Evolutionary conservation across 2,797 vertebrate genomes (phyloP).

Genomic region (Phoeniculus purpureus): DNA sequence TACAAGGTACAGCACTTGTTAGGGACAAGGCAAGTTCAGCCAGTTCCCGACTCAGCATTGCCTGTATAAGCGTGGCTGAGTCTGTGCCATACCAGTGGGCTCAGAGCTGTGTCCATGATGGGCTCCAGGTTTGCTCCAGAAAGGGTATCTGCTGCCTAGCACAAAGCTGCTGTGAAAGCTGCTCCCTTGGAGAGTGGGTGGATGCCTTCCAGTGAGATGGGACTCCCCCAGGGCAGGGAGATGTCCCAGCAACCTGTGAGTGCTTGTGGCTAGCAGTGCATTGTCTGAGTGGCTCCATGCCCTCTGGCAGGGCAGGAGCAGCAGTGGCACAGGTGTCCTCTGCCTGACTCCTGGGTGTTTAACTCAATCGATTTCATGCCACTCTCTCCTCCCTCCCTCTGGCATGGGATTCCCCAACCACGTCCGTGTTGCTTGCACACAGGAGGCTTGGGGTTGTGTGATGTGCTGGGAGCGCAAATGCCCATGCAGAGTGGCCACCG

Average conservation of each 20-base stretch:
- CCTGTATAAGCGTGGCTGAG: rapidly evolving
- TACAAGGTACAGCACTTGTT: rapidly evolving
- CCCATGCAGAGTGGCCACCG: rapidly evolving
- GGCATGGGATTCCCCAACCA: background rate
- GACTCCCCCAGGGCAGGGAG: background rate
- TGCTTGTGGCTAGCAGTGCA: background rate
- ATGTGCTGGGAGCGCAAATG: rapidly evolving
- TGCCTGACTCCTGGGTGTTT: rapidly evolving
- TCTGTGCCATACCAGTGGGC: rapidly evolving
- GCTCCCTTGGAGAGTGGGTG: background rate
- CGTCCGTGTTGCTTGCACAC: background rate
- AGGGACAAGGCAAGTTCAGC: background rate
- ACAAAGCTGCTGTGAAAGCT: background rate
- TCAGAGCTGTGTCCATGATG: background rate
- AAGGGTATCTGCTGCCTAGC: background rate
- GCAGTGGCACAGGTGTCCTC: background rate
- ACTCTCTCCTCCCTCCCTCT: background rate
- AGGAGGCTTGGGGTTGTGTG: rapidly evolving
- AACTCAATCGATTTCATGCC: background rate
- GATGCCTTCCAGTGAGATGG: background rate
- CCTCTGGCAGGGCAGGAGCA: background rate
- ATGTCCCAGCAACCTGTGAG: rapidly evolving
- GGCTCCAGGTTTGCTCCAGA: background rate
- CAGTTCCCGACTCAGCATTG: rapidly evolving
- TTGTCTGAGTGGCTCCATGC: background rate